Evolutionary conservation across 2,113 vertebrate species (phyloP), one percentile per base, ranked within the genome.

Genomic region (Pitta sordida): DNA sequence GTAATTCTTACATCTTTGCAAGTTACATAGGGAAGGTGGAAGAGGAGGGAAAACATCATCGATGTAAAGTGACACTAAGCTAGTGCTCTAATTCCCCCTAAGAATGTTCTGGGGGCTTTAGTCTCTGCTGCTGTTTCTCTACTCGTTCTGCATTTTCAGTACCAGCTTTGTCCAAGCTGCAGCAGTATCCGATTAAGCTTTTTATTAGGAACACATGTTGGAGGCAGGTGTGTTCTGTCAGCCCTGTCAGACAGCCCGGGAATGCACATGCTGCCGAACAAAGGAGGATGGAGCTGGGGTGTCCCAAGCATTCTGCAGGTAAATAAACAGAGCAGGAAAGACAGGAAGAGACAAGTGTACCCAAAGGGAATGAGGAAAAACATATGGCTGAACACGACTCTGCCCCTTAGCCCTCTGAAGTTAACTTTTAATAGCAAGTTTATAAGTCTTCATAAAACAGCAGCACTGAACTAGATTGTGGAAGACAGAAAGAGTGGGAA

Each of bases 121-220:
- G 62, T 51, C 75, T 59, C 71, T 88, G 90, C 84, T 92, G 93
- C 87, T 59, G 70, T 83, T 94, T 48, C 90, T 73, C 39, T 62
- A 1, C 70, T 74, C 44, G 59, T 59, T 81, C 71, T 89, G 62
- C 53, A 6, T 82, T 74, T 81, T 92, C 90, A 94, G 85, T 78
- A 93, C 94, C 94, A 95, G 91, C 79, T 77, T 86, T 64, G 71
- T 63, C 87, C 90, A 93, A 52, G 91, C 94, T 92, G 87, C 91
- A 86, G 55, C 56, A 88, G 87, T 67, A 93, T 91, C 87, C 0
- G 13, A 88, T 95, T 94, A 90, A 86, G 82, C 16, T 55, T 86
- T 95, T 93, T 77, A 90, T 95, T 74, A 44, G 79, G 82, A 94
- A 93, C 94, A 94, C 91, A 95, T 93, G 91, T 80, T 23, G n/a